These are phyloP conservation scores for Hypomesus transpacificus DNA, from an alignment of 2,113 vertebrate genomes.

Conservation along the genomic window DNA sequence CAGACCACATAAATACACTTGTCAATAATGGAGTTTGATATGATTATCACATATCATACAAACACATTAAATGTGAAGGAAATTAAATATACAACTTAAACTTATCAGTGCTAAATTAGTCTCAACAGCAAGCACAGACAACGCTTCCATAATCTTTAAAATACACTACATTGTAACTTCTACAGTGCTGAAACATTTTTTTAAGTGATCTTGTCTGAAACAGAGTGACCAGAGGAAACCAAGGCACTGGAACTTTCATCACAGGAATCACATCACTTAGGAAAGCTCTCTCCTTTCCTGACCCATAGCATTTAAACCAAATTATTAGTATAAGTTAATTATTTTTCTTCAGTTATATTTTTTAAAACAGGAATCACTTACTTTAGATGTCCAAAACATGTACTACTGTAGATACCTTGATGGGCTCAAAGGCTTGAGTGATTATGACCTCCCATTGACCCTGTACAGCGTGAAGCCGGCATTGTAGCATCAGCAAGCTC, in stretches of 20 bases:
- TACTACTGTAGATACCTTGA: not conserved
- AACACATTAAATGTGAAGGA: slow-evolving; percentile 39
- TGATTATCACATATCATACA: slow-evolving; percentile 57
- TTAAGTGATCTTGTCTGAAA: slow-evolving; percentile 34
- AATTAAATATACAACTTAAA: slow-evolving; percentile 48
- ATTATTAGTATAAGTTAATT: not conserved
- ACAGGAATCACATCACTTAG: slow-evolving; percentile 33
- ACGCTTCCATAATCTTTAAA: slow-evolving; percentile 9
- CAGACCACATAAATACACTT: slow-evolving; percentile 62
- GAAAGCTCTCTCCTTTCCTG: slow-evolving; percentile 16
- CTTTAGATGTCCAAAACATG: not conserved
- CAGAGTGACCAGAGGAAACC: slow-evolving; percentile 36
- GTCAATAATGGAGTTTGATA: slow-evolving; percentile 46
- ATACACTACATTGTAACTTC: slow-evolving; percentile 13
- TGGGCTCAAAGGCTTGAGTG: not conserved
- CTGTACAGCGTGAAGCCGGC: not conserved
- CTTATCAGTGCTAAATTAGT: slow-evolving; percentile 41
- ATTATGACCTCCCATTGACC: not conserved
- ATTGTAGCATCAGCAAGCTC: not conserved
- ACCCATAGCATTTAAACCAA: slow-evolving; percentile 29
- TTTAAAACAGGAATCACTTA: not conserved
- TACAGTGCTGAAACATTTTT: slow-evolving; percentile 37
- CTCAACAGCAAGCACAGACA: slow-evolving; percentile 27
- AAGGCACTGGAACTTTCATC: slow-evolving; percentile 60
- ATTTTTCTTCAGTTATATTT: not conserved